Base-by-base conservation (phyloP, 1,140 invertebrate species). In the Drosophila truncata region DNA sequence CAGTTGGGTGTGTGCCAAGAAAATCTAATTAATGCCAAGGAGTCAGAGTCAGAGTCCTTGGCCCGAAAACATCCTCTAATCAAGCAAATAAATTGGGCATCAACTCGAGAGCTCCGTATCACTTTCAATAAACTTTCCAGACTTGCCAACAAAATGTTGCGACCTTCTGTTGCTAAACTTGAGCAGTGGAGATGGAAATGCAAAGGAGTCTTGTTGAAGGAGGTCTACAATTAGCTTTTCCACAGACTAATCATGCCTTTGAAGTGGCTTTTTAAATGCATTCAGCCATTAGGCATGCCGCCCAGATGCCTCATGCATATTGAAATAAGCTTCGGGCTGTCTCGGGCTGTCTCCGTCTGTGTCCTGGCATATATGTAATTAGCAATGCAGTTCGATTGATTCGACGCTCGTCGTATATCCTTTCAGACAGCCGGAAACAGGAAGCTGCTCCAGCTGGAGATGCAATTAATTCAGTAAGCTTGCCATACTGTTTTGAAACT, bases 341-440 rank as follows among this genome's bases (percentile, higher is more conserved):
- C 33, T 67, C 60, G n/a, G 29, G 14, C 35, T 65, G 47, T 11
- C 33, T 67, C 60, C n/a, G 29, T 10, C 35, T 65, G 66, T 70
- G 65, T 47, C 65, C 52, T 71, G 44, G 27, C 44, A 59, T 54
- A 54, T 27, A 72, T 73, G 70, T 60, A 70, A 73, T 73, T 72
- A 72, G 52, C 13, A 50, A 73, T 72, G 39, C 54, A 49, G 47
- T 60, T 72, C 29, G n/a, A 49, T 58, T 42, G 33, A 41, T 39
- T 47, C 42, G 16, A 33, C 25, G 64, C 27, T 59, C 20, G n/a
- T 41, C 18, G 35, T 50, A 13, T 49, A 50, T 73, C 44, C 66
- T 73, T 72, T 73, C 52, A 72, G 47, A 14, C 42, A n/a, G 57
- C 67, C 52, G 67, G 70, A 73, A 73, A 73, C 67, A 35, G 70